Evolutionary conservation across 2,797 vertebrate genomes (phyloP).

Genomic region (Thalassophryne amazonica): DNA sequence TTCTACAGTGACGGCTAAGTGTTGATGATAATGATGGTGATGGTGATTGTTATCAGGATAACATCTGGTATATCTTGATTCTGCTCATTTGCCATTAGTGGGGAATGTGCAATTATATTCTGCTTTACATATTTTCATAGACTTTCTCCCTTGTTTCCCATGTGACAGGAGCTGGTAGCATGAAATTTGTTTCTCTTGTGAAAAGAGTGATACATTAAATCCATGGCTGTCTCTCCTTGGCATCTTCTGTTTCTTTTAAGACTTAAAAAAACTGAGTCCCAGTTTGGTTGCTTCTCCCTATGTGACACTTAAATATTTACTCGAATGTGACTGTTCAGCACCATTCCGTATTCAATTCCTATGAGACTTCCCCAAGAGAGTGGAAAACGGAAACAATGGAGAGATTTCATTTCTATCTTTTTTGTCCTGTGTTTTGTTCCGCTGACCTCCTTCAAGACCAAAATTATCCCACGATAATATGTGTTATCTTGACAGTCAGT

Average conservation of each 20-base stretch:
- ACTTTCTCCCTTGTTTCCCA: constrained; percentile 25
- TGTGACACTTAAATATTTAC: constrained; percentile 24
- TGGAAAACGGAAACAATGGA: neutral
- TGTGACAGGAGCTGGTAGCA: constrained; percentile 22
- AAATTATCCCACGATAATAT: neutral
- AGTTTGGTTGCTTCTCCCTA: neutral
- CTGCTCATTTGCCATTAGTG: constrained; percentile 1
- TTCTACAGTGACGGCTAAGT: neutral
- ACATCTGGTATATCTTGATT: neutral
- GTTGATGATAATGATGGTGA: neutral
- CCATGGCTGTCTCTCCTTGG: neutral
- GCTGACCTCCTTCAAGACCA: constrained; percentile 40
- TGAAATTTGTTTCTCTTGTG: constrained; percentile 48
- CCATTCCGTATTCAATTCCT: neutral
- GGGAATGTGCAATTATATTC: constrained; percentile 15
- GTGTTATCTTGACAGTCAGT: constrained; percentile 26
- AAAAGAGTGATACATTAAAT: constrained; percentile 47
- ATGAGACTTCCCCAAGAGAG: constrained; percentile 6
- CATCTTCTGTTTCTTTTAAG: neutral
- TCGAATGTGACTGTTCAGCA: constrained; percentile 8
- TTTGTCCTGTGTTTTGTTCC: constrained; percentile 16
- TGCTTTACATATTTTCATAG: constrained; percentile 24
- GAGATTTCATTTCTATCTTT: constrained; percentile 3
- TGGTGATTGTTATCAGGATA: neutral
- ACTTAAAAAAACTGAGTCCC: neutral